These are phyloP conservation scores for Furcifer pardalis DNA, from an alignment of 2,797 vertebrate species.

Conservation along the genomic window DNA sequence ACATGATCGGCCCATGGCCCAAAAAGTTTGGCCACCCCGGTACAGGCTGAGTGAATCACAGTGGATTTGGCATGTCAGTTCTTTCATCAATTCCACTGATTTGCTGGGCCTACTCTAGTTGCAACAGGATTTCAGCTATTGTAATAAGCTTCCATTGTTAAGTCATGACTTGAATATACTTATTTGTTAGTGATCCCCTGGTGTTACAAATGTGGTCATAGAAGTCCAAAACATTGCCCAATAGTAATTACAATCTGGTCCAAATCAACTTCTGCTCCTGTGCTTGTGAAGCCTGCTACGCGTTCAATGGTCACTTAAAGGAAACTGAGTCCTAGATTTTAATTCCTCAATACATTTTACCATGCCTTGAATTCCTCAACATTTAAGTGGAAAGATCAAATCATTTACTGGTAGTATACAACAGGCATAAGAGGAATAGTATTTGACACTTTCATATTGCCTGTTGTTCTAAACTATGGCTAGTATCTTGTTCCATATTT, in stretches of 20 bases:
- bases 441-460: constrained; percentile 1
- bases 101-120: too few relatives aligned
- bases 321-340: neutral
- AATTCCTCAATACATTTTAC: neutral
- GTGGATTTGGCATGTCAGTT: too few relatives aligned
- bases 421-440: neutral
- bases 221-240: neutral
- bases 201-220: neutral
- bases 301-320: constrained; percentile 11
- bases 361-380: neutral
- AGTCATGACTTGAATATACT: neutral
- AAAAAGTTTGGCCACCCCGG: too few relatives aligned
- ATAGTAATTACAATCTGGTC: neutral
- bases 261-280: neutral
- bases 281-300: neutral
- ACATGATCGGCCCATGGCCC: too few relatives aligned
- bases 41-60: too few relatives aligned
- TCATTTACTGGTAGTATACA: neutral
- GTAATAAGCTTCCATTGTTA: constrained; percentile 6
- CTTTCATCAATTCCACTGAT: too few relatives aligned
- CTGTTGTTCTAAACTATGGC: neutral
- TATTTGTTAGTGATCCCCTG: neutral
- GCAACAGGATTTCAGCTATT: neutral
- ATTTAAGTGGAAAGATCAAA: neutral
- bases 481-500: neutral